Percentiles rank a stretch among this genome's conserved stretches.
Conservation (phyloP, 2,888 invertebrate species). For the Ophion costatus region DNA sequence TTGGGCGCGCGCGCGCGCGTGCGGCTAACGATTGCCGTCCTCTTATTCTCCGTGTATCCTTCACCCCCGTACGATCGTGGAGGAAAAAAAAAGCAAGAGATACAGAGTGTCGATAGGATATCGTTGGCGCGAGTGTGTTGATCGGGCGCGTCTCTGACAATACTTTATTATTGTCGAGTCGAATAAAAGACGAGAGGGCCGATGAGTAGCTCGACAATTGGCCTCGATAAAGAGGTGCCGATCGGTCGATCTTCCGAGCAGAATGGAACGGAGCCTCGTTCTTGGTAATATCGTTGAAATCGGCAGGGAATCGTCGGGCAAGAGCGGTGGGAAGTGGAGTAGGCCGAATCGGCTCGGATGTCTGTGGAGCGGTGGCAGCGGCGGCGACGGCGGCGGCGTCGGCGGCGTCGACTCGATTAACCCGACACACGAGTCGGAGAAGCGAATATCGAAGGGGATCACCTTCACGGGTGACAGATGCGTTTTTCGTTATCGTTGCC, state of each 20-base stretch:
- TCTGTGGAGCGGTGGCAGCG: constrained; percentile 10
- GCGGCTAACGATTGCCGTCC: too few relatives aligned
- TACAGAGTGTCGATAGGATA: constrained; percentile 72
- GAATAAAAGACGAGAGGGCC: too few relatives aligned
- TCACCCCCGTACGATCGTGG: neutral
- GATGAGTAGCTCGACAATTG: too few relatives aligned
- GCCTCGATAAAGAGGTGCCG: too few relatives aligned
- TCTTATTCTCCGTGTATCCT: too few relatives aligned
- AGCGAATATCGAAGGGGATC: constrained; percentile 2
- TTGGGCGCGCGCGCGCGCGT: too few relatives aligned
- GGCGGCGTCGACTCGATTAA: too few relatives aligned
- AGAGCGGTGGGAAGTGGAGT: neutral
- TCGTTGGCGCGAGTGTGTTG: too few relatives aligned
- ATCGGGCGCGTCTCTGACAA: too few relatives aligned
- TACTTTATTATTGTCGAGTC: too few relatives aligned
- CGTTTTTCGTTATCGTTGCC: constrained; percentile 79
- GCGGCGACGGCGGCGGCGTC: constrained; percentile 14
- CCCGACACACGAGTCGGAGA: too few relatives aligned
- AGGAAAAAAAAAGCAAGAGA: neutral
- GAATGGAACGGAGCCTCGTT: constrained; percentile 4
- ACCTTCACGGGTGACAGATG: constrained; percentile 80
- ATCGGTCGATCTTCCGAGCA: neutral
- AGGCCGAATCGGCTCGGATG: neutral
- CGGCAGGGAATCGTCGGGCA: too few relatives aligned
- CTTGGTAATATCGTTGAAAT: neutral